Evolutionary conservation across 2,888 invertebrate genomes (phyloP), one percentile per base, ranked within the genome.

Genomic region (Didymodactylos carnosus): DNA sequence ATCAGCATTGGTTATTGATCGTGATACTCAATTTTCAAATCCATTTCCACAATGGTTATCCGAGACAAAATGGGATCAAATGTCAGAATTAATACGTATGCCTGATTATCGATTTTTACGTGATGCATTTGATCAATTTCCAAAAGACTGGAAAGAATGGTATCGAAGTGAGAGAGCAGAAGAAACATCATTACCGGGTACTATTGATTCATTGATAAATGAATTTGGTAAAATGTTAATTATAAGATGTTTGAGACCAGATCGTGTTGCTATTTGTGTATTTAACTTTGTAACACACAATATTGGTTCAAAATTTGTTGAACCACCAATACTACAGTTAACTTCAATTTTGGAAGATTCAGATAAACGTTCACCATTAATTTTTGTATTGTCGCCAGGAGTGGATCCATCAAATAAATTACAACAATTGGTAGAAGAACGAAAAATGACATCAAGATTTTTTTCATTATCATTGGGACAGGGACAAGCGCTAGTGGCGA

Each of bases 71-170:
- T 93, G 92, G 93, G 92, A 93, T 83, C 91, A 92, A 81, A 86
- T 93, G 62, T 90, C 91, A 0, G 92, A 92, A 83, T 81, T 93
- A 79, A 91, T 92, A 83, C 91, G 91, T 84, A 80, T 92, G 39
- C 86, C 89, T 0, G 91, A 91, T 77, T 92, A 92, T 84, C 90
- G 91, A 81, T 92, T 92, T 90, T 80, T 87, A 89, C n/a, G 85
- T 87, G 53, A 62, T 35, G 29, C 35, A 35, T 62, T 62, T n/a
- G 62, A 62, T 35, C 62, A 62, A 35, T 62, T 19, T 62, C 29
- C 62, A 10, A 62, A 35, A 62, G 62, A 62, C 35, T 62, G 62
- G 62, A 62, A 62, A 62, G 53, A 62, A 62, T 62, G 53, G 53
- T 62, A 35, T 80, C 87, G 89, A 23, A 85, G 87, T 8, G 87